phyloP scores from a whole-genome alignment of 2,888 invertebrate genomes.

The Drosophila ezoana region DNA sequence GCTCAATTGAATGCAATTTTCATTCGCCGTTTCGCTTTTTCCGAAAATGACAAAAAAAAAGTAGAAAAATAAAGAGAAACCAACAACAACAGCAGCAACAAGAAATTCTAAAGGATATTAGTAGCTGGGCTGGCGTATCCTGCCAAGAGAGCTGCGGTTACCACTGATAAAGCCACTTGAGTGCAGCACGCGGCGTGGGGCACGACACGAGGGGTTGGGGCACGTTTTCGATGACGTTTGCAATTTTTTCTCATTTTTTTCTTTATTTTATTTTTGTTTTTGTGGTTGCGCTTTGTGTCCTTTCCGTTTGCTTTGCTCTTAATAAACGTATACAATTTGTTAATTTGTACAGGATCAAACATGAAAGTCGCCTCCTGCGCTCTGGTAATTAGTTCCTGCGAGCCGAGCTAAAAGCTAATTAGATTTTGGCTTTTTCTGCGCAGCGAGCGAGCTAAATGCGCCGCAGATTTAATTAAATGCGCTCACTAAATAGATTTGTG shows the following conservation, averaged over 20 bases:
- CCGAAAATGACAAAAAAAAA: slow-evolving; percentile 45
- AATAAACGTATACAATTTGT: slow-evolving; percentile 80
- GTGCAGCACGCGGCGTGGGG: slow-evolving; percentile 61
- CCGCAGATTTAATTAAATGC: slow-evolving; percentile 70
- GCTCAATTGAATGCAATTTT: slow-evolving; percentile 84
- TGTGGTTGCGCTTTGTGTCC: slow-evolving; percentile 54
- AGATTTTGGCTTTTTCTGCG: slow-evolving; percentile 61
- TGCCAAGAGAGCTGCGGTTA: slow-evolving; percentile 65
- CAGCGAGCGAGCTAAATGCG: slow-evolving; percentile 73
- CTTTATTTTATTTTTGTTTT: slow-evolving; percentile 26
- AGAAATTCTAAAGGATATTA: slow-evolving; percentile 70
- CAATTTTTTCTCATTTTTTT: slow-evolving; percentile 65
- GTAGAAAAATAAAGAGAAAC: slow-evolving; percentile 8
- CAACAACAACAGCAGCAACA: slow-evolving; percentile 22
- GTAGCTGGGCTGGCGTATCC: slow-evolving; percentile 56
- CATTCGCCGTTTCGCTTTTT: slow-evolving; percentile 69
- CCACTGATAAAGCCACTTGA: slow-evolving; percentile 83
- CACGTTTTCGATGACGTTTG: slow-evolving; percentile 78
- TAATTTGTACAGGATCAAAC: slow-evolving; percentile 80
- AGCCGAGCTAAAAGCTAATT: slow-evolving; percentile 67
- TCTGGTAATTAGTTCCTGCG: slow-evolving; percentile 67
- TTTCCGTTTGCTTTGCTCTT: slow-evolving; percentile 76
- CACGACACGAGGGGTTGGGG: slow-evolving; percentile 6
- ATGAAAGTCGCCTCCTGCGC: slow-evolving; percentile 58
- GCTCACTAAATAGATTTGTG: slow-evolving; percentile 62